Evolutionary conservation across 1,140 invertebrate species (phyloP).

Genomic region (Drosophila obscura): DNA sequence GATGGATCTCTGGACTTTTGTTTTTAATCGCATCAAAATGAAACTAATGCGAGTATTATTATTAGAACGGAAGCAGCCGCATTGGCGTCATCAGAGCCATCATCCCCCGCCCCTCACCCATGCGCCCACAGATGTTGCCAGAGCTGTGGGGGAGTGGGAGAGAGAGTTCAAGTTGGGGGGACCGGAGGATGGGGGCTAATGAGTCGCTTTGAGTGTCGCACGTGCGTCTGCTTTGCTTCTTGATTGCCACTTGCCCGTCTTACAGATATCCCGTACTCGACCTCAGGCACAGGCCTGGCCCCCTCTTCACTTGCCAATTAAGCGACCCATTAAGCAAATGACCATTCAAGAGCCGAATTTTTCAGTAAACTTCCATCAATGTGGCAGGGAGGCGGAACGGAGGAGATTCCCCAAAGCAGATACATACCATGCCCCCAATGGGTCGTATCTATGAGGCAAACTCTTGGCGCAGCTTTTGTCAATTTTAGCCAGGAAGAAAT

Average conservation of each 20-base stretch:
- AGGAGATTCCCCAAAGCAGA: no score
- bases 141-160: slow-evolving; percentile 2
- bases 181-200: slow-evolving; percentile 53
- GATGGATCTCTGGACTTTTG: slow-evolving; percentile 32
- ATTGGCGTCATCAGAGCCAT: slow-evolving; percentile 10
- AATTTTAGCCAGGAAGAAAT: slow-evolving; percentile 58
- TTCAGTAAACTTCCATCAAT: slow-evolving; percentile 5
- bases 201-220: slow-evolving; percentile 75
- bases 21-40: slow-evolving; percentile 75
- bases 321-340: slow-evolving; percentile 63
- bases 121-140: slow-evolving; percentile 37
- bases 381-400: no score
- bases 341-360: slow-evolving; percentile 59
- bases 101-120: slow-evolving; percentile 1
- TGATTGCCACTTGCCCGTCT: slow-evolving; percentile 47
- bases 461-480: slow-evolving; percentile 43
- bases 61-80: slow-evolving; percentile 64
- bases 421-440: no score
- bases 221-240: slow-evolving; percentile 57
- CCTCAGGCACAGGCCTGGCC: neutral
- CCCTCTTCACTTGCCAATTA: slow-evolving; percentile 48
- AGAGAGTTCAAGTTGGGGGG: neutral
- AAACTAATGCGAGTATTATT: slow-evolving; percentile 78
- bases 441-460: no score
- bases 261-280: slow-evolving; percentile 29